Base-by-base conservation (phyloP, 1,140 invertebrate species). In the Penaeus vannamei region DNA sequence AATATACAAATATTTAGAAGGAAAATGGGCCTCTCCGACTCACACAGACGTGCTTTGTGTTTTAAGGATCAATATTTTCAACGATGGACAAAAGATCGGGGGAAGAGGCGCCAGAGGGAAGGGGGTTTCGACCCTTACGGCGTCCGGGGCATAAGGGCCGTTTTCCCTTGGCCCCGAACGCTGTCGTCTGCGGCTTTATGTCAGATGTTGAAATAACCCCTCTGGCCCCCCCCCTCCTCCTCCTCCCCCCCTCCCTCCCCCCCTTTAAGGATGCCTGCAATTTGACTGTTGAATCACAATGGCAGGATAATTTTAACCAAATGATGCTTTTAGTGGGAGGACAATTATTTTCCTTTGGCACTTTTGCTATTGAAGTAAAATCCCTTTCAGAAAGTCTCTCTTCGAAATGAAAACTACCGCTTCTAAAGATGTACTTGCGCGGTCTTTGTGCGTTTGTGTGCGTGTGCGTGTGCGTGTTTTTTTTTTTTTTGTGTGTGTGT, bases 251-350 rank as follows among this genome's bases (percentile, higher is more conserved):
- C 53, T 12, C 53, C 53, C 17, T 17, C 53, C 53, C 53, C 53
- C 53, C 17, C 53, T 53, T 53, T 76, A 36, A 76, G 72, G 72
- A 76, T 76, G 72, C 29, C 72, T 76, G 72, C 72, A 76, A 76
- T 76, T 76, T 76, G 72, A 76, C 72, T 76, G 72, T 76, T 76
- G 72, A 76, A 76, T 32, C 72, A 76, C 72, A 85, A 77, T 85
- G 84, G 84, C 60, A 29, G 69, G 53, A 59, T 76, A 77, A 76
- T 85, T 85, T 72, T 85, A 77, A 76, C 66, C 60, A 85, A 85
- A 85, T 85, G 84, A 85, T 85, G 84, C 84, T 85, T 85, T 85
- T 85, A 85, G 84, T 60, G 42, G 2, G 59, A 22, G 66, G 23
- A 32, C 83, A 84, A 36, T 79, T 84, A 84, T 84, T 84, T 66